Evolutionary conservation across 2,797 vertebrate species (phyloP).

Genomic region (Acrocephalus scirpaceus): DNA sequence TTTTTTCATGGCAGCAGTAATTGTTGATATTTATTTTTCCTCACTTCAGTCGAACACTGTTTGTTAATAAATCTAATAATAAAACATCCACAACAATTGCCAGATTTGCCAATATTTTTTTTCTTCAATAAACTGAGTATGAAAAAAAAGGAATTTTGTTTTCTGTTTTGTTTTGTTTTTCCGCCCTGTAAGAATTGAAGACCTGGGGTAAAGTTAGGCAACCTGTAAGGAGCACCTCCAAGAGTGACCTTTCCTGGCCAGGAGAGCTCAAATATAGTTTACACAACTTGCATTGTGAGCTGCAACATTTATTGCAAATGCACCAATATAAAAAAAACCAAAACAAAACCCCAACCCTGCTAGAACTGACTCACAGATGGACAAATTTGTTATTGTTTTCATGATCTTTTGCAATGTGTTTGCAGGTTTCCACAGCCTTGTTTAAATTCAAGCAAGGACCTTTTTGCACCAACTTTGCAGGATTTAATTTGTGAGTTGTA

Average conservation of each 20-base stretch:
- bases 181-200: not conserved
- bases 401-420: conserved; percentile 74
- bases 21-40: conserved; percentile 66
- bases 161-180: too few species aligned
- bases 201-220: not conserved
- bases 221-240: not conserved
- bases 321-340: not conserved
- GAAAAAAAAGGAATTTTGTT: not conserved
- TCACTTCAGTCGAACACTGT: conserved; percentile 33
- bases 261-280: not conserved
- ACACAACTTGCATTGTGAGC: not conserved
- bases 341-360: not conserved
- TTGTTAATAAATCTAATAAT: conserved; percentile 64
- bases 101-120: conserved; percentile 3
- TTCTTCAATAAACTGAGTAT: not conserved
- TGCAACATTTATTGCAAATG: conserved; percentile 37
- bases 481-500: conserved; percentile 84
- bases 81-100: conserved; percentile 46
- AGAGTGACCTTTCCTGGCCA: not conserved
- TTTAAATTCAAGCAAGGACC: conserved; percentile 83
- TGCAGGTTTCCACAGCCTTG: conserved; percentile 76
- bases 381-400: conserved; percentile 74
- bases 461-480: conserved; percentile 75
- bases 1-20: conserved; percentile 37
- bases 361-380: conserved; percentile 61